Base-by-base conservation (phyloP, 92 coral and sea anemone species). In the Montipora capitata region DNA sequence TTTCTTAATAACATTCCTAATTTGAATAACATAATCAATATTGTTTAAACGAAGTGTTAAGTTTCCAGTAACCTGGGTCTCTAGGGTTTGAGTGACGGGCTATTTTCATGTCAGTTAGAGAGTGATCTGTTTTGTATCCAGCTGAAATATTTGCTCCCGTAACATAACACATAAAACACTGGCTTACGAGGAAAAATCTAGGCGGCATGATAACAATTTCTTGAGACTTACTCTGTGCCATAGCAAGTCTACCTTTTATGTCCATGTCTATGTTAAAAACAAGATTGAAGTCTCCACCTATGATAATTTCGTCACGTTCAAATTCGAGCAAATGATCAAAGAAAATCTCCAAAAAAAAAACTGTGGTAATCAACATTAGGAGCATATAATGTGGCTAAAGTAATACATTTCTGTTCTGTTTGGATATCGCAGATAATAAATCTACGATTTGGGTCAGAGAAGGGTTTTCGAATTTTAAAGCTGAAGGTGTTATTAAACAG, bases 1-100 rank as follows among this genome's bases (percentile, higher is more conserved):
- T 67, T 67, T 67, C 72, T 67, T 67, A 67, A 67, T 67, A 67
- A 40, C 45, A 67, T 67, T 15, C 27, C 72, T 13, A 41, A 67
- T 67, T 18, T 16, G 72, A 67, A 4, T 35, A 67, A 67, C 72
- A 67, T 35, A 16, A 67, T 67, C 72, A 15, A 13, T 67, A 4
- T 67, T 12, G 13, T 14, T 58, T 58, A 58, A 58, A 58, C 1
- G 27, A 58, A 10, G 64, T 58, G 64, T 58, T 10, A 58, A 2
- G 58, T 51, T 27, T 27, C 35, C 35, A 1, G 35, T 27, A 27
- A 27, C 35, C 35, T 1, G 35, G 35, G 35, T 1, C 35, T 27
- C 1, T 27, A 27, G 58, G 8, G 58, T 51, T 51, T 51, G 58
- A 51, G 58, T 51, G 58, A 51, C 0, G 58, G 12, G 58, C 58